Evolutionary conservation across 2,888 invertebrate genomes (phyloP).

Genomic region (Polydesmus complanatus): DNA sequence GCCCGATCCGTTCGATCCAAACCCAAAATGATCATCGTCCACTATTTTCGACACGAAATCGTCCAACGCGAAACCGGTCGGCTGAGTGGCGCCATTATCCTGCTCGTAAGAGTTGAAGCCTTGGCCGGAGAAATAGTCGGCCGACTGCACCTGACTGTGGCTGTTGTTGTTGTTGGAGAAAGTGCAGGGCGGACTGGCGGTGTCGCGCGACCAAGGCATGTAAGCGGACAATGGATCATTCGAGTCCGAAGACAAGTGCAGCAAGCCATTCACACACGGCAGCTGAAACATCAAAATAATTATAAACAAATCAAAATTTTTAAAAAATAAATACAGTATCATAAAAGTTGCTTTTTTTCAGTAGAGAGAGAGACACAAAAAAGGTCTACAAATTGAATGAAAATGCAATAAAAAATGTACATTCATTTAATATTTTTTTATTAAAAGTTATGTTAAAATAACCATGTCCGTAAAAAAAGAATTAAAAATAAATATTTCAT

Average conservation of each 20-base stretch:
- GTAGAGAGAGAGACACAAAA: no score
- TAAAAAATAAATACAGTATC: no score
- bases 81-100: slow-evolving; percentile 2
- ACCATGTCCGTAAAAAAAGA: no score
- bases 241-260: not conserved
- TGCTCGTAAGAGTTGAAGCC: slow-evolving; percentile 4
- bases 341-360: no score
- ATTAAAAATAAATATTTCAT: no score
- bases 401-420: no score
- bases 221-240: slow-evolving; percentile 17
- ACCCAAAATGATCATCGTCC: slow-evolving; percentile 19
- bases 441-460: no score
- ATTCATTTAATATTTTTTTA: no score
- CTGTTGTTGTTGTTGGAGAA: not conserved
- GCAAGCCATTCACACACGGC: no score
- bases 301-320: no score
- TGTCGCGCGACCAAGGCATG: slow-evolving; percentile 18
- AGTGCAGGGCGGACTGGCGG: slow-evolving; percentile 6
- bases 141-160: not conserved
- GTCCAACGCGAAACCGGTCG: slow-evolving; percentile 16
- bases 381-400: no score
- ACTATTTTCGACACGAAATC: slow-evolving; percentile 19
- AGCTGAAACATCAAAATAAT: no score
- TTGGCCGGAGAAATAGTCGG: not conserved
- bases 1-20: not conserved